These are phyloP conservation scores for Apolygus lucorum DNA, from an alignment of 1,140 invertebrate species.

Conservation along the genomic window DNA sequence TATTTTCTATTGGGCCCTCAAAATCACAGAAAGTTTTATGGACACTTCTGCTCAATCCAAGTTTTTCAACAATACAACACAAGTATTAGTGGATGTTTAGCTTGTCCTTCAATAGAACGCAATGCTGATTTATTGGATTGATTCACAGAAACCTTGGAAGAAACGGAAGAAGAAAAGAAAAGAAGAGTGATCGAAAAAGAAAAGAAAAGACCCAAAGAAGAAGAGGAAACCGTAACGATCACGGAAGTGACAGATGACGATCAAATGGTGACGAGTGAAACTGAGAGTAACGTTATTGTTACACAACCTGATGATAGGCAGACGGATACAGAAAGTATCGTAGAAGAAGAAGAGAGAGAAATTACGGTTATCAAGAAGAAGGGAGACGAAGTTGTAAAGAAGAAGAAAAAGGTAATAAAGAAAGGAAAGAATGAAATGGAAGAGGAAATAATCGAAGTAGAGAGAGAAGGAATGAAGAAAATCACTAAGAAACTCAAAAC, in stretches of 20 bases:
- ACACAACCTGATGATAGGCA: conserved; percentile 31
- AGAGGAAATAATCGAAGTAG: conserved; percentile 30
- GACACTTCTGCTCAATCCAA: no score
- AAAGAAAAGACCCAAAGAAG: conserved; percentile 26
- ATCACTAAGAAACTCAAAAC: conserved; percentile 37
- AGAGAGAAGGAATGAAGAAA: conserved; percentile 36
- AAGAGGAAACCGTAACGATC: conserved; percentile 30
- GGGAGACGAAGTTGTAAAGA: conserved; percentile 34
- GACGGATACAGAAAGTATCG: conserved; percentile 22
- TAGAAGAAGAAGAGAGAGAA: conserved; percentile 30
- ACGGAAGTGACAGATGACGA: conserved; percentile 34
- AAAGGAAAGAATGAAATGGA: conserved; percentile 32
- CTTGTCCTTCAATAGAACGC: no score
- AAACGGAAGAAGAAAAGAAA: conserved; percentile 20
- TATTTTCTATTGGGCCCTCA: no score
- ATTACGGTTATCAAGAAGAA: conserved; percentile 39
- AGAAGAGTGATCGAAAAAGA: conserved; percentile 19
- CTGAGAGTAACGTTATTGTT: conserved; percentile 30
- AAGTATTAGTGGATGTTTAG: no score
- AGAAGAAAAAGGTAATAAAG: conserved; percentile 31
- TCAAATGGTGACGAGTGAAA: conserved; percentile 7
- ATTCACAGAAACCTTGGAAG: conserved; percentile 30
- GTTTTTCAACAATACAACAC: no score
- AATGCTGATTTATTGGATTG: conserved; percentile 20
- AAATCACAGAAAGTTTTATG: no score